phyloP scores from a whole-genome alignment of 2,797 vertebrate species.

The Syncerus caffer region DNA sequence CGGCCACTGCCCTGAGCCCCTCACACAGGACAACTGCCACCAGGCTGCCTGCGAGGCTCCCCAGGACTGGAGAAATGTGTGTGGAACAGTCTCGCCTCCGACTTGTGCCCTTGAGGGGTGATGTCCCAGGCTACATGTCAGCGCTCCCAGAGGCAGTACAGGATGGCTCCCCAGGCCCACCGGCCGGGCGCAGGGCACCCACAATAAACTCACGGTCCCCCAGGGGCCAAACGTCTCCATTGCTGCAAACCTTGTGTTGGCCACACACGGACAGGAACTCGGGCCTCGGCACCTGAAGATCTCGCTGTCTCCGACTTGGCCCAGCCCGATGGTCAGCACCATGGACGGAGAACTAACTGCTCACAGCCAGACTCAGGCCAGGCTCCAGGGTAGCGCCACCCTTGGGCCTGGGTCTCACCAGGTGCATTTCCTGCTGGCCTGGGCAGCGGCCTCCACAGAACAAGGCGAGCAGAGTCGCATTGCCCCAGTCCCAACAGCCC shows the following conservation, averaged over 20 bases:
- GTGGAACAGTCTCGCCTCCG: too few relatives aligned
- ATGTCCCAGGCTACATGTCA: not conserved
- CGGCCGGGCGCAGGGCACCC: fast-evolving
- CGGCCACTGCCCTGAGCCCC: not conserved
- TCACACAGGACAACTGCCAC: not conserved
- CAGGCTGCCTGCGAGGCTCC: not conserved
- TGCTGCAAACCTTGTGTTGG: not conserved
- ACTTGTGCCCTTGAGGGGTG: not conserved
- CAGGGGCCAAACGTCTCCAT: fast-evolving
- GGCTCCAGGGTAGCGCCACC: not conserved
- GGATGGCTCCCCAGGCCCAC: not conserved
- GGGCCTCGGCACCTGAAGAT: not conserved
- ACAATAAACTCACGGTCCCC: not conserved
- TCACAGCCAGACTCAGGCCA: not conserved
- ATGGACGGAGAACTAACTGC: not conserved
- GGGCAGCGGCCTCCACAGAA: fast-evolving
- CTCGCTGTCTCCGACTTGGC: fast-evolving
- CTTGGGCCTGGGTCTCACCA: not conserved
- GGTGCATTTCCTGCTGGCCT: too few relatives aligned
- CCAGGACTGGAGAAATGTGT: not conserved
- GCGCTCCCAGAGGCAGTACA: too few relatives aligned
- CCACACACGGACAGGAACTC: not conserved
- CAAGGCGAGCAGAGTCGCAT: fast-evolving
- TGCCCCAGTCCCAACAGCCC: too few relatives aligned
- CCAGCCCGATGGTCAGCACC: not conserved